A percentile compares a stretch with the other conserved stretches of the same genome.
Evolutionary conservation across 2,113 vertebrate genomes (phyloP).

Genomic region (Phocoena phocoena): DNA sequence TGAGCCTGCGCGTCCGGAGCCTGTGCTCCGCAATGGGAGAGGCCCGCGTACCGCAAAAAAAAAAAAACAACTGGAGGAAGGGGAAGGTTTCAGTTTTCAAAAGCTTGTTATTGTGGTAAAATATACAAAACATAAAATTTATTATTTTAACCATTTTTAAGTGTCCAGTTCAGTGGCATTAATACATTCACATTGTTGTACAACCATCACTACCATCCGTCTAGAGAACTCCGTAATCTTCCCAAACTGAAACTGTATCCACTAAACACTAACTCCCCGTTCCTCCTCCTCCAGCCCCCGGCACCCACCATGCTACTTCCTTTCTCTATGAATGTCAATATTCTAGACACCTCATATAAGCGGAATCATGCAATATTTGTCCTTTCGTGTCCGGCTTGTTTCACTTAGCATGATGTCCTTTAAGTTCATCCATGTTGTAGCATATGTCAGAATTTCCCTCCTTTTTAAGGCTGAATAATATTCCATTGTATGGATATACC

Average conservation of each 20-base stretch:
- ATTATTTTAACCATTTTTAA: not conserved
- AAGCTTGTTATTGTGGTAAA: not conserved
- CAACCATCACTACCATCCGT: not conserved
- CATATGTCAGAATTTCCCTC: not conserved
- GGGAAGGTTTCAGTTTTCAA: not conserved
- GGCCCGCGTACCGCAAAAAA: too few relatives aligned
- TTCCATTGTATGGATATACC: not conserved
- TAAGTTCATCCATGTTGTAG: not conserved
- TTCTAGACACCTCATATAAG: not conserved
- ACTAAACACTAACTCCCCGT: not conserved
- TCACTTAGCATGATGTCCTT: not conserved
- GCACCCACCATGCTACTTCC: not conserved
- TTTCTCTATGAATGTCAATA: not conserved
- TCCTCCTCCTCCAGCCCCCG: not conserved
- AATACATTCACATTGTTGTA: not conserved
- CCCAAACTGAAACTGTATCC: not conserved
- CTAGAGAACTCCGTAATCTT: not conserved
- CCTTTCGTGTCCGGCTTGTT: not conserved
- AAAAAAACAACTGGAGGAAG: not conserved
- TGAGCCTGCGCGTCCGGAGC: too few relatives aligned
- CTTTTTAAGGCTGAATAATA: not conserved
- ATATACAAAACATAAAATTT: not conserved
- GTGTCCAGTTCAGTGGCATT: not conserved
- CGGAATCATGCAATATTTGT: not conserved
- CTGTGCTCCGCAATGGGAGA: too few relatives aligned